phyloP scores from a whole-genome alignment of 2,888 invertebrate genomes.

The Euclidia mi region DNA sequence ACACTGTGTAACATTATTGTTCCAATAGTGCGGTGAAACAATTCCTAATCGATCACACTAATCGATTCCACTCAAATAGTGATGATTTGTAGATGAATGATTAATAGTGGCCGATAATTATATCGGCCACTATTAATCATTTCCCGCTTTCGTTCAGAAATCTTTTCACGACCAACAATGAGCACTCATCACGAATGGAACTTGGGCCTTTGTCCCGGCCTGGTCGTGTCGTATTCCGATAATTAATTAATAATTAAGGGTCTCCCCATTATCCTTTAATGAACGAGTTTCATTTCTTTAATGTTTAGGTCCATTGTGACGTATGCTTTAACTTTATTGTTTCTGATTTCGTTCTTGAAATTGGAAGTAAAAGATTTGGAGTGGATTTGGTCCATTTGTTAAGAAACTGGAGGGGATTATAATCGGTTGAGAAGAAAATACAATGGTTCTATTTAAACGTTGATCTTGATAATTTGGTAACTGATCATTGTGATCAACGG shows the following conservation, averaged over 20 bases:
- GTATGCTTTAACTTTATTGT: constrained; percentile 35
- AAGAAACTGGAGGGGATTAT: no score
- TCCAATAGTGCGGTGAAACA: constrained; percentile 40
- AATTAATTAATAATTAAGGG: constrained; percentile 76
- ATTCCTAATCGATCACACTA: constrained; percentile 45
- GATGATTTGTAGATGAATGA: no score
- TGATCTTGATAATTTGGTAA: no score
- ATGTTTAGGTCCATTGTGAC: constrained; percentile 49
- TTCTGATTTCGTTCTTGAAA: constrained; percentile 32
- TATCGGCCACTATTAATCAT: constrained; percentile 55
- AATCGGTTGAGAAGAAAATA: no score
- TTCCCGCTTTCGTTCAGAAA: constrained; percentile 48
- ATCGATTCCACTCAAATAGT: constrained; percentile 55
- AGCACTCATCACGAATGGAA: constrained; percentile 60
- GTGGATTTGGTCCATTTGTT: neutral
- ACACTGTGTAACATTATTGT: constrained; percentile 18
- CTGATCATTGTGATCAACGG: no score
- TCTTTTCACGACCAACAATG: constrained; percentile 63
- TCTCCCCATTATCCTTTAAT: constrained; percentile 68
- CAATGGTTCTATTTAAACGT: no score
- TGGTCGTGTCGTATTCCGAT: constrained; percentile 66
- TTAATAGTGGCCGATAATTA: no score
- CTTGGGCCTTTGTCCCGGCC: constrained; percentile 61
- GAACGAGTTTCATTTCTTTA: constrained; percentile 58
- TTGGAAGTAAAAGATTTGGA: constrained; percentile 11